Conservation (phyloP, 2,113 vertebrate genomes). For the Sylvilagus bachmani region DNA sequence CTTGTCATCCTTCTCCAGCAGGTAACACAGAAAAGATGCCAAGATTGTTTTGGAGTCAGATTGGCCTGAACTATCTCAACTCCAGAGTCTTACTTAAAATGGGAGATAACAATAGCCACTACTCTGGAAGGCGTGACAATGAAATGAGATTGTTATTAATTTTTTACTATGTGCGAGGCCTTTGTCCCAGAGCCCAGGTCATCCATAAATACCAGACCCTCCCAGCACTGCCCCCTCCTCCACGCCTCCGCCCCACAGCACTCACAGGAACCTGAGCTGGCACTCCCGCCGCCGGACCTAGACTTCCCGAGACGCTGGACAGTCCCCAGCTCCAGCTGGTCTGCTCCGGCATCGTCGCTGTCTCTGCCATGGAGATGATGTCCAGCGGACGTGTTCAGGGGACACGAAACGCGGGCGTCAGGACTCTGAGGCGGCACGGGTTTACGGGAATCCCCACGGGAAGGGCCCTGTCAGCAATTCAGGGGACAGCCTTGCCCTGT, state of each 20-base stretch:
- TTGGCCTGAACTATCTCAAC: not conserved
- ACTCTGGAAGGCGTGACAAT: not conserved
- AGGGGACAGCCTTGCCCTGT: not conserved
- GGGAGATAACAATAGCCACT: not conserved
- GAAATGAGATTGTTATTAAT: not conserved
- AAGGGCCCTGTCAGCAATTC: accelerated
- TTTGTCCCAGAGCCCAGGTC: not conserved
- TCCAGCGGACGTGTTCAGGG: slow-evolving; percentile 92
- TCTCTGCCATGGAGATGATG: slow-evolving; percentile 97
- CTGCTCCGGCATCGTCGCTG: slow-evolving; percentile 97
- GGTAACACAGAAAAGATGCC: too few relatives aligned
- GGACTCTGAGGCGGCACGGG: accelerated
- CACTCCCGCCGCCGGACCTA: slow-evolving; percentile 98
- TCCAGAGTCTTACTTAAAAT: too few relatives aligned
- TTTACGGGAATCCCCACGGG: not conserved
- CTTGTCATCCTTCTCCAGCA: not conserved
- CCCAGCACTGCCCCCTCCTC: not conserved
- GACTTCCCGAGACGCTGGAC: slow-evolving; percentile 98
- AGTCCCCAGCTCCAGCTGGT: slow-evolving; percentile 97
- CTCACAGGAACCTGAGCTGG: slow-evolving; percentile 99
- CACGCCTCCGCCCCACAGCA: slow-evolving; percentile 16
- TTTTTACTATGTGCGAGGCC: not conserved
- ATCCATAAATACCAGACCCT: too few relatives aligned
- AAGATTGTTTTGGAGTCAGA: not conserved
- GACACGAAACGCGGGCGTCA: slow-evolving; percentile 63